A percentile compares a stretch with the other conserved stretches of the same genome.
These are phyloP conservation scores for Centropus bengalensis DNA, from an alignment of 2,113 vertebrate genomes.

Conservation along the genomic window DNA sequence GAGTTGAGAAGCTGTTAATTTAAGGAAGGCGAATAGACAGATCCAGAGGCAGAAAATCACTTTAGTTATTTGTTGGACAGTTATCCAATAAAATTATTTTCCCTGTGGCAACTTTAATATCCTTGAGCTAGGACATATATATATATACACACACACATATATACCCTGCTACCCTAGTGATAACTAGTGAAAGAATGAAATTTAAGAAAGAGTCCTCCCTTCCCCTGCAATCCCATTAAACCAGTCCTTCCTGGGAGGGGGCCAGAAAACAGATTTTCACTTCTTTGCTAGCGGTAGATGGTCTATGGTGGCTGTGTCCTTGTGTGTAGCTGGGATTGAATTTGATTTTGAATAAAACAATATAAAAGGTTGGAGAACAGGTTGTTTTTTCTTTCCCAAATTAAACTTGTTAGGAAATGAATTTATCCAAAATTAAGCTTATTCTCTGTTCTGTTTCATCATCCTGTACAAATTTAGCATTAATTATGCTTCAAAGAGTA, in stretches of 20 bases:
- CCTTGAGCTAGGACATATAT: neutral
- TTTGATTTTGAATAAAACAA: conserved; percentile 23
- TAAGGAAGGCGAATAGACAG: neutral
- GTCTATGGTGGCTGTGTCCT: neutral
- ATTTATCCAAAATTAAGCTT: neutral
- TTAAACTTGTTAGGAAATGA: neutral
- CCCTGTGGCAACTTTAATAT: neutral
- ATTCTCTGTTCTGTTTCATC: neutral
- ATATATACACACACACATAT: too few species aligned
- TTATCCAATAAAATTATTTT: neutral
- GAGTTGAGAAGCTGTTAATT: conserved; percentile 2
- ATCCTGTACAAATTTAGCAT: neutral
- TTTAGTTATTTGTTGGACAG: neutral
- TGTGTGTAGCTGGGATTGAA: neutral
- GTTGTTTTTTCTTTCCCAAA: neutral
- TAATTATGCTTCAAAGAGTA: neutral
- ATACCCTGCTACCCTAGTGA: neutral
- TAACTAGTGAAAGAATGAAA: neutral
- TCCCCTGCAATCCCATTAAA: neutral
- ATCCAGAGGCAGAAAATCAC: neutral
- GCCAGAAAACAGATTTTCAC: neutral
- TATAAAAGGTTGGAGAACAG: neutral
- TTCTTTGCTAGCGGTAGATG: neutral
- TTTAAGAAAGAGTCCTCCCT: neutral
- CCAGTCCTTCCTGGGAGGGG: neutral